phyloP scores from a whole-genome alignment of 2,888 invertebrate species.

The Caenorhabditis plicata region DNA sequence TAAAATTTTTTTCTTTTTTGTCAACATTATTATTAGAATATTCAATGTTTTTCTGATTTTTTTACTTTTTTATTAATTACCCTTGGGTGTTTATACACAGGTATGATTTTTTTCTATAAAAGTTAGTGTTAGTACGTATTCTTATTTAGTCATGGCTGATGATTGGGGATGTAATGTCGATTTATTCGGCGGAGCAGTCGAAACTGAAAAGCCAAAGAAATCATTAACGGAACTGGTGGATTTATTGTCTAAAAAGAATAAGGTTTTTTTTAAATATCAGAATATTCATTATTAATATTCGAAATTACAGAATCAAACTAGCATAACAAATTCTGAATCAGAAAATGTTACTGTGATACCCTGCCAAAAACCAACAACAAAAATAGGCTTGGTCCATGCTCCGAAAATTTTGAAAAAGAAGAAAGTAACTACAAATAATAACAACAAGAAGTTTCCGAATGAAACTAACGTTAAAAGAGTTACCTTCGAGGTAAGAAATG shows the following conservation, averaged over 20 bases:
- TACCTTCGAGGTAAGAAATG: slow-evolving; percentile 41
- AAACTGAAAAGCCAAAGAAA: slow-evolving; percentile 5
- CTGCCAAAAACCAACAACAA: slow-evolving; percentile 9
- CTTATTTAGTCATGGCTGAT: too few relatives aligned
- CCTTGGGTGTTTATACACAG: too few relatives aligned
- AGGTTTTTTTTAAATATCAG: slow-evolving; percentile 3
- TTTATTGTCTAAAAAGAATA: slow-evolving; percentile 22
- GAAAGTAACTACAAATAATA: slow-evolving; percentile 15
- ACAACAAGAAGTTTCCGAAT: slow-evolving; percentile 32
- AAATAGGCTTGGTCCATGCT: slow-evolving; percentile 26
- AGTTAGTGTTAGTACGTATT: too few relatives aligned
- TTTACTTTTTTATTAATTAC: too few relatives aligned
- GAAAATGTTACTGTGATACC: slow-evolving; percentile 25
- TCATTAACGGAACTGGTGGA: slow-evolving; percentile 29
- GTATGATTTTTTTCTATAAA: too few relatives aligned
- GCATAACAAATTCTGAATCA: slow-evolving; percentile 4
- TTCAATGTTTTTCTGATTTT: too few relatives aligned
- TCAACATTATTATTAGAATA: too few relatives aligned
- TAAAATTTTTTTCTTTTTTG: too few relatives aligned
- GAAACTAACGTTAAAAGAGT: slow-evolving; percentile 45
- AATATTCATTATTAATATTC: neutral
- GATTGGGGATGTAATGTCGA: slow-evolving; percentile 37
- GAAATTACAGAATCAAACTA: neutral
- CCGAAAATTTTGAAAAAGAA: slow-evolving; percentile 51
- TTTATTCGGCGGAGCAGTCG: slow-evolving; percentile 24